Evolutionary conservation across 2,888 invertebrate genomes (phyloP).

Genomic region (Melinaea menophilus): DNA sequence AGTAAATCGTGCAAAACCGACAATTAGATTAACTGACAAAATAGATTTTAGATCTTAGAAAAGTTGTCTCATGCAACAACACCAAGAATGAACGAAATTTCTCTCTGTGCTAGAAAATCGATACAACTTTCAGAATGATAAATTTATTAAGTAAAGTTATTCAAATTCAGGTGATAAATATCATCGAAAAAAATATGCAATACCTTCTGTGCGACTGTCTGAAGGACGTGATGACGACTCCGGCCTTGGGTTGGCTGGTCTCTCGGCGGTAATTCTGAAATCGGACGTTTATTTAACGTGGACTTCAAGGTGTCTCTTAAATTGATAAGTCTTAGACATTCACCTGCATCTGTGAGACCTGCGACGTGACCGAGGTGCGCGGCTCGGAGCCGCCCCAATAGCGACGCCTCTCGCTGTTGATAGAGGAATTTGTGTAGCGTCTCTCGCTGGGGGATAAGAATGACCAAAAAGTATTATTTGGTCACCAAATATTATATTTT

Average conservation of each 20-base stretch:
- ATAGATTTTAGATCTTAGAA: conserved; percentile 33
- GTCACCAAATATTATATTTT: too few species aligned
- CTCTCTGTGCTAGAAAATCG: conserved; percentile 42
- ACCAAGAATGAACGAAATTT: conserved; percentile 53
- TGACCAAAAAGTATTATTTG: conserved; percentile 3
- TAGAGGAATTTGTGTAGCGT: conserved; percentile 66
- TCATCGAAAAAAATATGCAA: conserved; percentile 18
- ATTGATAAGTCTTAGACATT: not conserved
- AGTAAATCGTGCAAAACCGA: conserved; percentile 52
- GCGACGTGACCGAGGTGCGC: conserved; percentile 67
- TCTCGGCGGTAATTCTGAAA: conserved; percentile 70
- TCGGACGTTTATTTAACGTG: too few species aligned
- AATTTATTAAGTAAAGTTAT: conserved; percentile 9
- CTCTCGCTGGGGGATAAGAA: conserved; percentile 49
- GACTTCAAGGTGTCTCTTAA: too few species aligned
- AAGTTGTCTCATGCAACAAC: conserved; percentile 59
- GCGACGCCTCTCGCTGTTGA: conserved; percentile 68
- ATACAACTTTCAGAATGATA: conserved; percentile 6
- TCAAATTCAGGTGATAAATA: conserved; percentile 8
- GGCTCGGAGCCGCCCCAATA: conserved; percentile 70
- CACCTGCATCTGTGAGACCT: conserved; percentile 67
- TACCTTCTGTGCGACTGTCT: conserved; percentile 92
- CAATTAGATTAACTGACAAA: conserved; percentile 27
- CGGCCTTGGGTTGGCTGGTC: conserved; percentile 82
- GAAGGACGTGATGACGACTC: conserved; percentile 94